Evolutionary conservation across 1,140 invertebrate genomes (phyloP).

Genomic region (Odontomachus brunneus): DNA sequence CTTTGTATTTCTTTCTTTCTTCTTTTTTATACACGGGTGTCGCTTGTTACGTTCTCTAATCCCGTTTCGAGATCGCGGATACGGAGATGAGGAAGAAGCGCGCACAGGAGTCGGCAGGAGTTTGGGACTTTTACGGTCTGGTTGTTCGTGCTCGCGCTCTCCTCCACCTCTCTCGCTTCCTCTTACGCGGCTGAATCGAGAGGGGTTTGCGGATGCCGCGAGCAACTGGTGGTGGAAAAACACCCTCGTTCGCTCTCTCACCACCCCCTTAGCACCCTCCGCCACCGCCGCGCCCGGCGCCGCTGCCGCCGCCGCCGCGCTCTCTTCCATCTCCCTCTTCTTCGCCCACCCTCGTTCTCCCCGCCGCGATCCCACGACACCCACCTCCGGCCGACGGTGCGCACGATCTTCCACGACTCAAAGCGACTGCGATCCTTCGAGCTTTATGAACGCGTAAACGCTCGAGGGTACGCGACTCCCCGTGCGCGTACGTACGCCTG

Average conservation of each 20-base stretch:
- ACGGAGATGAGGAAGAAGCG: constrained; percentile 53
- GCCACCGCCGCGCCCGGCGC: constrained; percentile 42
- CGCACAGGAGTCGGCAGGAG: constrained; percentile 67
- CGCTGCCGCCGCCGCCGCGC: constrained; percentile 35
- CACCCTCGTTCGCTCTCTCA: constrained; percentile 82
- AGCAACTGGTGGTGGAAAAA: constrained; percentile 86
- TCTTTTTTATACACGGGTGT: neutral
- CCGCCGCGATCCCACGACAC: constrained; percentile 67
- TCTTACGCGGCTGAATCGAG: constrained; percentile 68
- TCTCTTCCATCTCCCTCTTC: constrained; percentile 76
- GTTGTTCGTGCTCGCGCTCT: constrained; percentile 58
- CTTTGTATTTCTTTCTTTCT: neutral
- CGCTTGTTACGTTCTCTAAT: constrained; percentile 60
- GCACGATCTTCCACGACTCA: constrained; percentile 66
- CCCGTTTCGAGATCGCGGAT: constrained; percentile 57
- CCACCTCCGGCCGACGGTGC: constrained; percentile 64
- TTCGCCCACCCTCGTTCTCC: constrained; percentile 51
- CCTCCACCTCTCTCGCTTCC: neutral
- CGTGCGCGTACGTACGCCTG: constrained; percentile 12
- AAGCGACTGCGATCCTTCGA: constrained; percentile 74
- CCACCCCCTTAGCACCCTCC: constrained; percentile 74
- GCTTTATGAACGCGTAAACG: constrained; percentile 81
- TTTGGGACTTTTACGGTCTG: constrained; percentile 83
- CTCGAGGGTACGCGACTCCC: constrained; percentile 59
- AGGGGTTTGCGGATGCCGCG: constrained; percentile 82